Conservation (phyloP, 2,797 vertebrate genomes). For the Ictinia mississippiensis region DNA sequence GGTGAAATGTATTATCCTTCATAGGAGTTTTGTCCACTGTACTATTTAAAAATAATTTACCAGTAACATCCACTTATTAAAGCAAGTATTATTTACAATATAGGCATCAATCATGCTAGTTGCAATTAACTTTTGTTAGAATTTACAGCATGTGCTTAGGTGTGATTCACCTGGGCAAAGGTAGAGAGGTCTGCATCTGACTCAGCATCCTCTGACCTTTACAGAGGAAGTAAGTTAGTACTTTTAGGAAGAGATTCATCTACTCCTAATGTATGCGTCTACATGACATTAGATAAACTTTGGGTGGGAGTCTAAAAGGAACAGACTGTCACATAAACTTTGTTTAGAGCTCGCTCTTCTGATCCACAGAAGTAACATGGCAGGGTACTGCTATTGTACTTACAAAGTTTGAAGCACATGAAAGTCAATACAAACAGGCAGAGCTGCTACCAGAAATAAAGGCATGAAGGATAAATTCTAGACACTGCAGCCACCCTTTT, state of each 20-base stretch:
- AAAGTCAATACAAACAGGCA: not conserved
- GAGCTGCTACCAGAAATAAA: slow-evolving; percentile 52
- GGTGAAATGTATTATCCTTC: not conserved
- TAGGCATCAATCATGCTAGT: not conserved
- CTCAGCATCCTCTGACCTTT: not conserved
- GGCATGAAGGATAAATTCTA: slow-evolving; percentile 15
- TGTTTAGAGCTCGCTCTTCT: not conserved
- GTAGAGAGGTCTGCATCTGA: not conserved
- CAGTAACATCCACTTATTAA: not conserved
- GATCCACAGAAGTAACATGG: not conserved
- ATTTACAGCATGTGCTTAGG: not conserved
- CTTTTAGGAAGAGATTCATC: not conserved
- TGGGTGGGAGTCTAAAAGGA: not conserved
- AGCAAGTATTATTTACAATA: not conserved
- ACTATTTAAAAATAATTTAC: not conserved
- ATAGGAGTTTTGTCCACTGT: not conserved
- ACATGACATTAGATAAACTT: not conserved
- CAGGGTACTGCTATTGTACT: not conserved
- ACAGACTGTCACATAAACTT: not conserved
- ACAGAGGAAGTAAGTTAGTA: not conserved
- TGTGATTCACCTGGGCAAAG: slow-evolving; percentile 19
- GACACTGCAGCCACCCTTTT: slow-evolving; percentile 1
- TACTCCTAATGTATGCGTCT: not conserved
- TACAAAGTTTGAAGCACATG: not conserved
- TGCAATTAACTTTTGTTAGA: not conserved